Base-by-base conservation (phyloP, 2,113 vertebrate genomes). In the Prochilodus magdalenae region DNA sequence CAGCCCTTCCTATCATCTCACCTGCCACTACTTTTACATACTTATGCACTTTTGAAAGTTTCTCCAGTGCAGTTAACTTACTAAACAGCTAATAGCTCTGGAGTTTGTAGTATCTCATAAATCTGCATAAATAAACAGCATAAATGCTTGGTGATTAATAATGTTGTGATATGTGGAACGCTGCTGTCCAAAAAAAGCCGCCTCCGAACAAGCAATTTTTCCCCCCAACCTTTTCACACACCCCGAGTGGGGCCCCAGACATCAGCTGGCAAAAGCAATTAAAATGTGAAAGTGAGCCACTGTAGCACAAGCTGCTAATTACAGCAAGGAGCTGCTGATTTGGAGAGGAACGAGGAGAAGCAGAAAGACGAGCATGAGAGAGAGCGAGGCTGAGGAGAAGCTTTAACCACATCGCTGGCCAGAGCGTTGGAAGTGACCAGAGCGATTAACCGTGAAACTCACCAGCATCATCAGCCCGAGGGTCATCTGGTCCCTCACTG, bases 251-350 rank as follows among this genome's bases (percentile, higher is more conserved):
- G 65, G 73, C 81, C 63, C 63, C 86, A 86, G 80, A 78, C 80
- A 87, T 89, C 86, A 89, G 55, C 88, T 90, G 83, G 86, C 88
- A 87, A 84, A 71, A 86, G 84, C 90, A 93, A 93, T 94, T 94
- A 92, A 93, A 87, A 93, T 90, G 90, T 92, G 91, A 92, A 93
- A 89, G 87, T 67, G 86, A 84, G 83, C 30, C 15, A 63, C 81
- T 85, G 84, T 82, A 72, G 87, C 81, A 80, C 63, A 86, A 84
- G 47, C 77, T 63, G 85, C 83, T 87, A 87, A 89, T 86, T 86
- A 65, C 74, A 73, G 60, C 55, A 47, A 69, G 65, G 13, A 36
- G 15, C 65, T 86, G 84, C 84, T 62, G 63, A 59, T 75, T 70
- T 59, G 67, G 44, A 80, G 59, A 49, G 18, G 60, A 75, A 27